Percentiles rank a stretch among this genome's conserved stretches.
Conservation (phyloP, 53 echinoderm and acorn worm genomes). For the Astropecten irregularis region DNA sequence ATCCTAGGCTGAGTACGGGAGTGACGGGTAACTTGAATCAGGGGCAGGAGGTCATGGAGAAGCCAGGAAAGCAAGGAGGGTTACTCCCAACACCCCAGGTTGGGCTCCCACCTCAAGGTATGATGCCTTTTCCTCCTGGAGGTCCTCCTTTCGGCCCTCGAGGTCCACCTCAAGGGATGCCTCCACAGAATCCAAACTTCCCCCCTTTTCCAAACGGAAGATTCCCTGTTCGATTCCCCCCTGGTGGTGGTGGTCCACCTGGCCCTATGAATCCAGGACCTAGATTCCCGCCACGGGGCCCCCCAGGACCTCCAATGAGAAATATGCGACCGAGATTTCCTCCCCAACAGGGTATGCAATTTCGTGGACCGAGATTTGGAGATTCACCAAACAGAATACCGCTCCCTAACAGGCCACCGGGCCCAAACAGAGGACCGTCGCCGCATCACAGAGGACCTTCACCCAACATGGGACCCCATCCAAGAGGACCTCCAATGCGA, state of each 20-base stretch:
- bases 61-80: constrained; percentile 23
- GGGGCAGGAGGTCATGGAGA: constrained; percentile 1
- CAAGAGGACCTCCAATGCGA: background rate
- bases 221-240: constrained; percentile 41
- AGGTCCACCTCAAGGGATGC: constrained; percentile 65
- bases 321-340: constrained; percentile 64
- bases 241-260: constrained; percentile 28
- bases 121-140: constrained; percentile 59
- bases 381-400: constrained; percentile 20
- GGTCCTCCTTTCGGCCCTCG: constrained; percentile 60
- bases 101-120: constrained; percentile 46
- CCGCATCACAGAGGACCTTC: background rate
- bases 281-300: constrained; percentile 49
- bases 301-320: constrained; percentile 37
- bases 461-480: constrained; percentile 31
- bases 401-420: constrained; percentile 33
- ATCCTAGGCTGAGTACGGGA: constrained; percentile 32
- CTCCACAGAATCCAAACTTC: constrained; percentile 51
- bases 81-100: constrained; percentile 63
- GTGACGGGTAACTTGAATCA: constrained; percentile 17
- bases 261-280: constrained; percentile 38
- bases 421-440: constrained; percentile 6
- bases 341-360: constrained; percentile 63
- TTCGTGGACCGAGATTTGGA: constrained; percentile 37
- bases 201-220: constrained; percentile 31